Percentiles rank a stretch among this genome's conserved stretches.
Evolutionary conservation across 2,113 vertebrate genomes (phyloP).

Genomic region (Agelaius phoeniceus): DNA sequence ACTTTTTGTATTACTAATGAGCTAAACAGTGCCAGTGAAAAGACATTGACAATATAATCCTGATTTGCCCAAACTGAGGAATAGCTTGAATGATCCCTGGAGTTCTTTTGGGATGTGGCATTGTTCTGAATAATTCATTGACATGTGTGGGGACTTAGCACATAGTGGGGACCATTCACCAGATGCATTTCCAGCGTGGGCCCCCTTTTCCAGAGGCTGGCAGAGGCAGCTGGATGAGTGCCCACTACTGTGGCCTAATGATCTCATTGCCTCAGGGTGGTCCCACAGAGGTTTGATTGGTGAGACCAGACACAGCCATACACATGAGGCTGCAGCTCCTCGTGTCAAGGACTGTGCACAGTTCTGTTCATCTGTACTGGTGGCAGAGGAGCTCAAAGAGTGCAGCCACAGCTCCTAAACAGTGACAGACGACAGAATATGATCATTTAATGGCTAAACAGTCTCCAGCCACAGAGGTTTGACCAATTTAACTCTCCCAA

Average conservation of each 20-base stretch:
- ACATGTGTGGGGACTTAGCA: background rate
- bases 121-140: background rate
- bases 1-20: background rate
- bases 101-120: background rate
- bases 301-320: background rate
- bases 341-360: background rate
- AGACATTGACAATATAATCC: background rate
- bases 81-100: background rate
- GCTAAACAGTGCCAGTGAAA: background rate
- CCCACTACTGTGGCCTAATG: background rate
- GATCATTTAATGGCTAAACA: background rate
- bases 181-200: background rate
- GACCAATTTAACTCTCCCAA: background rate
- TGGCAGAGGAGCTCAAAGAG: background rate
- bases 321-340: background rate
- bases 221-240: background rate
- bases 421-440: background rate
- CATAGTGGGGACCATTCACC: background rate
- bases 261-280: background rate
- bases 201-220: background rate
- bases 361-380: background rate
- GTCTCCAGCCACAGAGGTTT: background rate
- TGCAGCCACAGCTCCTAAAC: background rate
- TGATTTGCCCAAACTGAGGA: background rate
- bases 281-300: background rate